These are phyloP conservation scores for Bucco capensis DNA, from an alignment of 2,113 vertebrate genomes.

Conservation along the genomic window DNA sequence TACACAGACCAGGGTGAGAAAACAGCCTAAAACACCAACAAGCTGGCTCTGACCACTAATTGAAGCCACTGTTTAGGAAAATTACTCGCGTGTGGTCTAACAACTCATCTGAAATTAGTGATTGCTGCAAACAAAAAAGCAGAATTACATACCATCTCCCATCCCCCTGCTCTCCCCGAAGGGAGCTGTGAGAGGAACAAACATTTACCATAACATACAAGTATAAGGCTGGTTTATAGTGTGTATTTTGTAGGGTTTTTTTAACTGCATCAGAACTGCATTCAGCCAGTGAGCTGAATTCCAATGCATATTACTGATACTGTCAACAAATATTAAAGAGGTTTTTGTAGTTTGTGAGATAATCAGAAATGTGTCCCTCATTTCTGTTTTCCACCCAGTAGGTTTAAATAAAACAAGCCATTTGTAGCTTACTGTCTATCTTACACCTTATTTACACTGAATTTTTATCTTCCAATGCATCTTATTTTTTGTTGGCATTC, in stretches of 20 bases:
- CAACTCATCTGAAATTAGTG: slow-evolving; percentile 65
- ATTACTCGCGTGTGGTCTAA: slow-evolving; percentile 67
- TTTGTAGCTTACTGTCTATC: slow-evolving; percentile 46
- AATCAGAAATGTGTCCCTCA: slow-evolving; percentile 28
- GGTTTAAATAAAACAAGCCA: slow-evolving; percentile 56
- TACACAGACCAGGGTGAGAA: slow-evolving; percentile 51
- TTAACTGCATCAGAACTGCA: slow-evolving; percentile 14
- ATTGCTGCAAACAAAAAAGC: slow-evolving; percentile 65
- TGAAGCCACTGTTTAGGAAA: slow-evolving; percentile 71
- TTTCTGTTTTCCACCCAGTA: slow-evolving; percentile 44
- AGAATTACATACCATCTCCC: slow-evolving; percentile 20
- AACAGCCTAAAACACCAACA: slow-evolving; percentile 64
- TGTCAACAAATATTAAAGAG: slow-evolving; percentile 43
- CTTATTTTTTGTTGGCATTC: slow-evolving; percentile 59
- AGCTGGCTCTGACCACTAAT: slow-evolving; percentile 67
- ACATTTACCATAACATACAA: slow-evolving; percentile 26
- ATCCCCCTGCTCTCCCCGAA: slow-evolving; percentile 8
- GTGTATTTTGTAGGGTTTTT: background rate
- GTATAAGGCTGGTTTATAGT: background rate
- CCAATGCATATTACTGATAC: slow-evolving; percentile 14
- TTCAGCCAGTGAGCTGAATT: background rate
- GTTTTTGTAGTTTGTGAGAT: background rate
- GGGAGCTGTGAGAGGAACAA: slow-evolving; percentile 35
- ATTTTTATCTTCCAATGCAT: slow-evolving; percentile 44
- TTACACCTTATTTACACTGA: slow-evolving; percentile 58